Conservation (phyloP, 2,888 invertebrate species). For the Eupithecia insigniata region DNA sequence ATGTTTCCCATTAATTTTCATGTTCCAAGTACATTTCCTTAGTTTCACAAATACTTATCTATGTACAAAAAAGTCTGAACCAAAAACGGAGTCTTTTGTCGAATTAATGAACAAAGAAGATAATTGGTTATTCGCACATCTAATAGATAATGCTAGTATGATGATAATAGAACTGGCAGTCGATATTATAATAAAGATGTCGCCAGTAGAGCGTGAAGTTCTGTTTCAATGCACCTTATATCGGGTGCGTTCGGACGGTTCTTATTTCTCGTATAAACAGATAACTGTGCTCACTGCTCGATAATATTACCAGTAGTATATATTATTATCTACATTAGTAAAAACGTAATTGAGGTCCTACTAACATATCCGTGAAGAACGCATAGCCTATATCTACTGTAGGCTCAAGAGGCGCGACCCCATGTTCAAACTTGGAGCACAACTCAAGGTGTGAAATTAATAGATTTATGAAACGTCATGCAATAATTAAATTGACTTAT, state of each 20-base stretch:
- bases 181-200: conserved; percentile 38
- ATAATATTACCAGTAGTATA: neutral
- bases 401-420: no score
- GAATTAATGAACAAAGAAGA: neutral
- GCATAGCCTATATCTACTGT: no score
- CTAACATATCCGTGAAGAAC: neutral
- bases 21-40: neutral
- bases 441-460: no score
- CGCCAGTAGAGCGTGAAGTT: conserved; percentile 57
- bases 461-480: neutral
- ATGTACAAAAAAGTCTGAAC: neutral
- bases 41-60: neutral
- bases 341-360: neutral
- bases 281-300: conserved; percentile 21
- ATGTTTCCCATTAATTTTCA: neutral
- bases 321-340: neutral
- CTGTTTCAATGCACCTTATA: conserved; percentile 59
- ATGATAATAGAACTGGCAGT: conserved; percentile 25
- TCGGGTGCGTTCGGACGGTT: conserved; percentile 51
- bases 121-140: conserved; percentile 25
- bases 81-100: neutral
- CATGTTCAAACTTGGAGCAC: no score
- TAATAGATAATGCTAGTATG: conserved; percentile 25
- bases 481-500: neutral
- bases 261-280: conserved; percentile 26